These are phyloP conservation scores for Liparis tanakae DNA, from an alignment of 2,797 vertebrate species.

Conservation along the genomic window DNA sequence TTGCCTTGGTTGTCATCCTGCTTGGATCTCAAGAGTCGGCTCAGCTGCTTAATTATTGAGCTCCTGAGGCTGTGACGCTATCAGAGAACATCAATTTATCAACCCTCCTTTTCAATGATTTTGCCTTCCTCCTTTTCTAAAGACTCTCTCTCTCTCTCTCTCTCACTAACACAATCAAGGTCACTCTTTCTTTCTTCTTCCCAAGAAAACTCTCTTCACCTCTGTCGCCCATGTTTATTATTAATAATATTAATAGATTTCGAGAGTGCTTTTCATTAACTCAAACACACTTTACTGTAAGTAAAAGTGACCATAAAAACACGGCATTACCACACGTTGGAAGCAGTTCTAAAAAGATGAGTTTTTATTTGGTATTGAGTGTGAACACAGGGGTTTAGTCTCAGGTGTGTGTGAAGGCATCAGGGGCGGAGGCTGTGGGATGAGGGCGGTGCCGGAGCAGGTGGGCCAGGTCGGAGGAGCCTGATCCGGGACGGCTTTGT, in stretches of 20 bases:
- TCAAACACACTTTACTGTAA: neutral
- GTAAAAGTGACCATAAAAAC: neutral
- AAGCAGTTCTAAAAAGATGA: neutral
- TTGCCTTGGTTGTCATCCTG: slow-evolving; percentile 60
- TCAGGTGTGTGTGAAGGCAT: neutral
- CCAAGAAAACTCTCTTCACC: neutral
- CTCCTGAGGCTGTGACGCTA: slow-evolving; percentile 54
- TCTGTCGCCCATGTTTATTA: slow-evolving; percentile 2
- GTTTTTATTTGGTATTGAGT: neutral
- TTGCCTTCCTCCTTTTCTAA: slow-evolving; percentile 14
- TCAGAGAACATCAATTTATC: slow-evolving; percentile 50
- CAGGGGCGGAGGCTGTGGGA: neutral
- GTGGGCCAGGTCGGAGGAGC: neutral
- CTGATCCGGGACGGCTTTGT: neutral
- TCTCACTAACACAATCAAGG: neutral
- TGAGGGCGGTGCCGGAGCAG: neutral
- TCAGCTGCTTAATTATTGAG: slow-evolving; percentile 71
- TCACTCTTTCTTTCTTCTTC: neutral
- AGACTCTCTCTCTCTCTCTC: neutral
- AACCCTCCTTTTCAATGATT: slow-evolving; percentile 26
- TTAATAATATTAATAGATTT: neutral
- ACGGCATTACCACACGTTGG: neutral
- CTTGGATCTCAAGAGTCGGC: slow-evolving; percentile 54
- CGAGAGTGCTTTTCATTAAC: neutral
- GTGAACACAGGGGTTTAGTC: neutral